phyloP scores from a whole-genome alignment of 2,888 invertebrate genomes.

The Seira ritae region DNA sequence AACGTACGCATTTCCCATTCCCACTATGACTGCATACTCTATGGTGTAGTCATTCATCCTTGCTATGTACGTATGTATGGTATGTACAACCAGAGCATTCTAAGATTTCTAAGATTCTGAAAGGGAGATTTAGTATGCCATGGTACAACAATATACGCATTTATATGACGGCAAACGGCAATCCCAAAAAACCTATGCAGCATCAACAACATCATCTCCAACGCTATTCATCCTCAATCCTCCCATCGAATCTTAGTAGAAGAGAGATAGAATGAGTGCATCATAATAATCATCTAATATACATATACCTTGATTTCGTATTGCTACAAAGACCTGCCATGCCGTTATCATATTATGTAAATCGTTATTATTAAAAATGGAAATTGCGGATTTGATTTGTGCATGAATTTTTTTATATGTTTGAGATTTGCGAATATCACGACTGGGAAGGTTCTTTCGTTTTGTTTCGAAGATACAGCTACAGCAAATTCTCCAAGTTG shows the following conservation, averaged over 20 bases:
- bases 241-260: background rate
- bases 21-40: too few relatives aligned
- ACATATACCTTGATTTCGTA: too few relatives aligned
- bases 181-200: background rate
- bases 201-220: too few relatives aligned
- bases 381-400: too few relatives aligned
- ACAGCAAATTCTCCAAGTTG: background rate
- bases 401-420: too few relatives aligned
- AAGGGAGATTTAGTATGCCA: too few relatives aligned
- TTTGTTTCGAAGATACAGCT: background rate
- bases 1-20: background rate
- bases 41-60: too few relatives aligned
- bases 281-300: background rate
- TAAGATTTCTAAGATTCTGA: too few relatives aligned
- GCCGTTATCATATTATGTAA: background rate
- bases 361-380: background rate
- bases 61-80: too few relatives aligned
- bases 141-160: too few relatives aligned
- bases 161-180: background rate
- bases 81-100: too few relatives aligned
- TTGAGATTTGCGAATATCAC: background rate
- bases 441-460: background rate
- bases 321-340: too few relatives aligned
- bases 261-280: background rate
- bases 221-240: background rate